These are phyloP conservation scores for Ianthella basta DNA, from an alignment of 37 sponge, comb jelly and placozoan species.

Conservation along the genomic window DNA sequence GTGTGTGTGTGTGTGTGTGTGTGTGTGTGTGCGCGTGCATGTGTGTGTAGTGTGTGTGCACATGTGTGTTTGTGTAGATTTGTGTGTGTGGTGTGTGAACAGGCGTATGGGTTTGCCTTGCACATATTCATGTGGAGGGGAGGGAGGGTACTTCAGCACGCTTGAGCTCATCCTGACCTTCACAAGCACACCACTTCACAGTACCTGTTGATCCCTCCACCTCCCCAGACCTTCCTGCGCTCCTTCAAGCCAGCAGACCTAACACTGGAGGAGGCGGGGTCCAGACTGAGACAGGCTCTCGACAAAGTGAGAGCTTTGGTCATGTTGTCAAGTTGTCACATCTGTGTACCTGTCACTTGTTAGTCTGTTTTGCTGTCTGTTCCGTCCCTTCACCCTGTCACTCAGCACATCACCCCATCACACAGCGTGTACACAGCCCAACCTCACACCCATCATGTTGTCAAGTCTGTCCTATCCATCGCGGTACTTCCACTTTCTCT, in stretches of 20 bases:
- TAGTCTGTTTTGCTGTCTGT: no score
- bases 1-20: conserved; percentile 6
- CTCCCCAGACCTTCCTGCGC: neutral
- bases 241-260: conserved; percentile 7
- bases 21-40: neutral
- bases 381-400: neutral
- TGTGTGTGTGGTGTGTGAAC: neutral
- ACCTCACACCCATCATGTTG: no score
- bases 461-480: no score
- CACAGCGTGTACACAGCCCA: no score
- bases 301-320: conserved; percentile 42
- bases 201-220: no score
- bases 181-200: no score
- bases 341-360: neutral
- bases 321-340: no score
- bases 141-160: no score
- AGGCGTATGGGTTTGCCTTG: no score
- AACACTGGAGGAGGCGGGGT: conserved; percentile 70
- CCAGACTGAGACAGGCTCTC: conserved; percentile 64
- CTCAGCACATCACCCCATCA: neutral
- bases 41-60: conserved; percentile 1
- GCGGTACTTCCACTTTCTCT: no score
- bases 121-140: no score
- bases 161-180: no score
- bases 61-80: neutral